Evolutionary conservation across 2,888 invertebrate species (phyloP).

Genomic region (Shargacucullia verbasci): DNA sequence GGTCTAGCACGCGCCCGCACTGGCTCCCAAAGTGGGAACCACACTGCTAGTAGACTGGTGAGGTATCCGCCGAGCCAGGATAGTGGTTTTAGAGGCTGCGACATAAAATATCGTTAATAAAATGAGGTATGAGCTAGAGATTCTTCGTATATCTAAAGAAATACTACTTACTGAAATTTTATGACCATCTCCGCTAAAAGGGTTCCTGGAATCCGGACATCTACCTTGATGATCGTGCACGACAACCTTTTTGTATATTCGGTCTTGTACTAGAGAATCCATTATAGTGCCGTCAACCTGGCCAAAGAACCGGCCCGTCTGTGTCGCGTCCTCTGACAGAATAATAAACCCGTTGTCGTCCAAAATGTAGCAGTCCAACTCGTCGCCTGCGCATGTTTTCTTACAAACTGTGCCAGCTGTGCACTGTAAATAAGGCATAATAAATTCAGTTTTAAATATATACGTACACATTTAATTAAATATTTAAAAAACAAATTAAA

Average conservation of each 20-base stretch:
- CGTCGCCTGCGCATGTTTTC: constrained; percentile 95
- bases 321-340: constrained; percentile 95
- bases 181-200: constrained; percentile 88
- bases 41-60: constrained; percentile 82
- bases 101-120: constrained; percentile 32
- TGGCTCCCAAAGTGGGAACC: constrained; percentile 85
- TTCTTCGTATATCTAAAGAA: not conserved
- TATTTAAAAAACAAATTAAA: too few relatives aligned
- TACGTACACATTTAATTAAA: too few relatives aligned
- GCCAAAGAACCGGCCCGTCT: constrained; percentile 97
- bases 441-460: too few relatives aligned
- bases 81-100: constrained; percentile 88
- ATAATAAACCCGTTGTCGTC: constrained; percentile 98
- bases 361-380: constrained; percentile 96
- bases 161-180: constrained; percentile 69
- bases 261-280: constrained; percentile 97
- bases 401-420: constrained; percentile 92
- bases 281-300: constrained; percentile 98
- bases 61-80: constrained; percentile 89
- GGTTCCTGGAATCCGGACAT: constrained; percentile 92
- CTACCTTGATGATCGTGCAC: constrained; percentile 97
- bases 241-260: constrained; percentile 96
- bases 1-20: constrained; percentile 74
- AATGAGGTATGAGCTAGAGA: not conserved
- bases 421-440: constrained; percentile 87